phyloP scores from a whole-genome alignment of 2,888 invertebrate species.

The Ferrisia virgata region DNA sequence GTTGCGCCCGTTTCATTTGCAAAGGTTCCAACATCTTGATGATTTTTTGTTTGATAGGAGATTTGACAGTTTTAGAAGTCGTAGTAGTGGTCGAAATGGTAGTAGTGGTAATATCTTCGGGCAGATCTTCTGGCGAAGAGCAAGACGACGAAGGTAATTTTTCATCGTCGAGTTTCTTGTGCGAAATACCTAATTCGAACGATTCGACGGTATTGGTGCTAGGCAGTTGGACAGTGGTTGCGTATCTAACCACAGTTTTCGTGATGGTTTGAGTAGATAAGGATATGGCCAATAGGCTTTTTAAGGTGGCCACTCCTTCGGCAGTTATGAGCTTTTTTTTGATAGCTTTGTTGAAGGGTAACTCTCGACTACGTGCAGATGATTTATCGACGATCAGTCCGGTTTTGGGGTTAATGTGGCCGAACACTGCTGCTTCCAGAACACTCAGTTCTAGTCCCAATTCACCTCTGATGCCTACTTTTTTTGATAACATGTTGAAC shows the following conservation, averaged over 20 bases:
- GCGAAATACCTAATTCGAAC: neutral
- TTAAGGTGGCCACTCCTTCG: slow-evolving; percentile 80
- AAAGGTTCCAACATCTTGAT: slow-evolving; percentile 46
- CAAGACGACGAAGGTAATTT: no score
- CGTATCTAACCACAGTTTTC: slow-evolving; percentile 61
- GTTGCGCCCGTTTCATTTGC: slow-evolving; percentile 54
- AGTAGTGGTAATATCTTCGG: no score
- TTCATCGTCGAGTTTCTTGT: neutral
- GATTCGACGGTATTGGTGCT: neutral
- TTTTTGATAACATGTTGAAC: slow-evolving; percentile 77
- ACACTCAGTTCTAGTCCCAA: slow-evolving; percentile 72
- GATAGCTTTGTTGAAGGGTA: slow-evolving; percentile 82
- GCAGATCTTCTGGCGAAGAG: no score
- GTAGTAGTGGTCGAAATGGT: no score
- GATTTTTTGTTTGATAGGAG: slow-evolving; percentile 40
- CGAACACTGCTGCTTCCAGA: slow-evolving; percentile 83
- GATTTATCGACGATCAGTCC: slow-evolving; percentile 79
- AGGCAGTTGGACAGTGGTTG: slow-evolving; percentile 26
- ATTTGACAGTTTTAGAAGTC: slow-evolving; percentile 41
- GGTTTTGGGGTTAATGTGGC: slow-evolving; percentile 81
- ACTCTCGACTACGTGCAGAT: slow-evolving; percentile 58
- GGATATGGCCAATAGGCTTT: slow-evolving; percentile 81
- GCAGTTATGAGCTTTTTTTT: slow-evolving; percentile 79
- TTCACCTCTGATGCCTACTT: slow-evolving; percentile 75
- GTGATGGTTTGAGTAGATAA: slow-evolving; percentile 84